Base-by-base conservation (phyloP, 2,888 invertebrate genomes). In the Embidobia sp. region DNA sequence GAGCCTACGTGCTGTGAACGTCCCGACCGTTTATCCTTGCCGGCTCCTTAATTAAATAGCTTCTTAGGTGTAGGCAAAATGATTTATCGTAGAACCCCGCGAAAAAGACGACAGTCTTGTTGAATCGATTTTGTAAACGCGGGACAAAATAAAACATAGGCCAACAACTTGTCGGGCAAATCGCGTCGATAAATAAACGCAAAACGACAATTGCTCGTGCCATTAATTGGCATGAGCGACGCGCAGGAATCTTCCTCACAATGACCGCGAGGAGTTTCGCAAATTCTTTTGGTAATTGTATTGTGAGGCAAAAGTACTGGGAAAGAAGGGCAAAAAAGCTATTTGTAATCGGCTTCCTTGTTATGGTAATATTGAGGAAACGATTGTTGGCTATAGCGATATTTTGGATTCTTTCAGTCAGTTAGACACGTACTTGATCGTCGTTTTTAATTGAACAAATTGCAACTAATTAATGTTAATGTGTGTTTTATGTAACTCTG, bases 41-140 rank as follows among this genome's bases (percentile, higher is more conserved):
- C 42, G 63, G 15, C 46, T 42, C 26, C 61, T 75, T 69, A 61
- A 69, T 75, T 61, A 69, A 69, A 67, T 40, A 40, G 37, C 55
- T 8, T 19, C 18, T 16, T 13, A 67, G 57, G 74, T 67, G 53
- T 61, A 61, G 53, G 61, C 46, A 67, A 69, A 69, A 55, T 63
- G 67, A 69, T 75, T 69, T 55, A 67, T 55, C 1, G 29, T 11
- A 19, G 22, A 31, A 10, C 22, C 35, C 19, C 11, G 10, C 15
- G 27, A 64, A 73, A 73, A 72, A 40, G 53, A 46, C 49, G 35
- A 70, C 5, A 3, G 26, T 29, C 48, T 15, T 64, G 64, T 64
- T 51, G 42, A 40, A 51, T 40, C 11, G 27, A 19, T 18, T 42
- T 22, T 40, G 31, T 18, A 18, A 16, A 18, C 29, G 22, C n/a